Conservation (phyloP, 2,888 invertebrate genomes). For the Clivina fossor region DNA sequence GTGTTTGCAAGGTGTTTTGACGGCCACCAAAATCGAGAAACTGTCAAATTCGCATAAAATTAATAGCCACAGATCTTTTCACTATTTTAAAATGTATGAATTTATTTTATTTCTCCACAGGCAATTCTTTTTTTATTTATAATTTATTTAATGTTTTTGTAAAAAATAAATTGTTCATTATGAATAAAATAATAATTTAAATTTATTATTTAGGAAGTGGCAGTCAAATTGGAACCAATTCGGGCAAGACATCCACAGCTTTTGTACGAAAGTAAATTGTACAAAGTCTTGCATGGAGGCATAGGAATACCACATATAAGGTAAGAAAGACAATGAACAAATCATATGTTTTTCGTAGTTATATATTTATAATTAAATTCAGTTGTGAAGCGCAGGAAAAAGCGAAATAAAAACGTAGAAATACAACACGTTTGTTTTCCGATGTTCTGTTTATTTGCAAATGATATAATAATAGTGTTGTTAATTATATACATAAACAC, state of each 20-base stretch:
- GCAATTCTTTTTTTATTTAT: too few species aligned
- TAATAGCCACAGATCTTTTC: background rate
- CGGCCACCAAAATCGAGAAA: background rate
- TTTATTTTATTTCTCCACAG: too few species aligned
- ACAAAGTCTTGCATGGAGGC: slow-evolving; percentile 97
- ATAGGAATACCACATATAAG: slow-evolving; percentile 96
- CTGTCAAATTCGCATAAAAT: slow-evolving; percentile 10
- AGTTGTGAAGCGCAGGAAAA: too few species aligned
- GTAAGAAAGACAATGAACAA: slow-evolving; percentile 54
- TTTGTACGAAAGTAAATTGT: slow-evolving; percentile 97
- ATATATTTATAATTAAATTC: slow-evolving; percentile 1
- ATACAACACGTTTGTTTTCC: too few species aligned
- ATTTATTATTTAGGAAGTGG: slow-evolving; percentile 77
- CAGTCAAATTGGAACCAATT: slow-evolving; percentile 96
- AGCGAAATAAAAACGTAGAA: background rate
- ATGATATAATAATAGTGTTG: too few species aligned
- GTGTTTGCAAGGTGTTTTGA: slow-evolving; percentile 1
- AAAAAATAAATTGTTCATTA: background rate
- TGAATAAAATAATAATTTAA: background rate
- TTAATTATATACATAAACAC: too few species aligned
- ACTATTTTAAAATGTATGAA: too few species aligned
- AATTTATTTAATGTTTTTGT: slow-evolving; percentile 1
- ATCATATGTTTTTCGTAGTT: background rate
- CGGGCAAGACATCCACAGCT: slow-evolving; percentile 98
- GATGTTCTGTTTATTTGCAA: too few species aligned